Conservation (phyloP, 2,113 vertebrate species). For the Phainopepla nitens region DNA sequence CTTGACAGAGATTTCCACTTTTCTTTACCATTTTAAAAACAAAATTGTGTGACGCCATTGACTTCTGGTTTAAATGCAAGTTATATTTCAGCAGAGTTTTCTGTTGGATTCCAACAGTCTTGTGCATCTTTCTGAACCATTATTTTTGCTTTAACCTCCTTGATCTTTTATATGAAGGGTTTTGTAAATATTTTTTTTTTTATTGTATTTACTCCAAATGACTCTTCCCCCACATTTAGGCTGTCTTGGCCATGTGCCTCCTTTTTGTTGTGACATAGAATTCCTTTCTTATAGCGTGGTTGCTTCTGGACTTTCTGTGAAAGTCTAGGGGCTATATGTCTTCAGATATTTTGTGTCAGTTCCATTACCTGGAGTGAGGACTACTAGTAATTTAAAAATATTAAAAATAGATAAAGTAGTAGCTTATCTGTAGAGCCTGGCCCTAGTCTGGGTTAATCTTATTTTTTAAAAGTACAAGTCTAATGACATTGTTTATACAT, state of each 20-base stretch:
- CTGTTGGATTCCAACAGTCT: constrained; percentile 11
- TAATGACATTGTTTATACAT: constrained; percentile 58
- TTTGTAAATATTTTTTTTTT: constrained; percentile 1
- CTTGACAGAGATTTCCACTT: constrained; percentile 58
- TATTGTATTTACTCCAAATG: constrained; percentile 50
- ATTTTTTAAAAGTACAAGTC: constrained; percentile 68
- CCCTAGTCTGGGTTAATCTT: constrained; percentile 57
- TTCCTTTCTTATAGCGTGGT: constrained; percentile 69
- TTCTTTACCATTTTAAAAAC: constrained; percentile 21
- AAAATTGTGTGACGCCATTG: constrained; percentile 52
- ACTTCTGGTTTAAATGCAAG: constrained; percentile 44
- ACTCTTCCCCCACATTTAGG: constrained; percentile 26
- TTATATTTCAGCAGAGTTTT: constrained; percentile 1
- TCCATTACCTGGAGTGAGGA: constrained; percentile 65
- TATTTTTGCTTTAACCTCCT: constrained; percentile 39
- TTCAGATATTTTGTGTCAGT: constrained; percentile 69
- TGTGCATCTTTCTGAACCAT: constrained; percentile 51
- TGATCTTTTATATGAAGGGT: constrained; percentile 42
- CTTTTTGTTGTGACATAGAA: constrained; percentile 70
- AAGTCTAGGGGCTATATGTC: constrained; percentile 78
- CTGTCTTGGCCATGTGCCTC: constrained; percentile 33
- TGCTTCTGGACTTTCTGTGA: constrained; percentile 91
- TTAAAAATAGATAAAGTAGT: constrained; percentile 40
- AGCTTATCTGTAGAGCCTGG: constrained; percentile 68
- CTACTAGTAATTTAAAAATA: constrained; percentile 70